phyloP scores from a whole-genome alignment of 2,797 vertebrate genomes.

The Rhincodon typus region DNA sequence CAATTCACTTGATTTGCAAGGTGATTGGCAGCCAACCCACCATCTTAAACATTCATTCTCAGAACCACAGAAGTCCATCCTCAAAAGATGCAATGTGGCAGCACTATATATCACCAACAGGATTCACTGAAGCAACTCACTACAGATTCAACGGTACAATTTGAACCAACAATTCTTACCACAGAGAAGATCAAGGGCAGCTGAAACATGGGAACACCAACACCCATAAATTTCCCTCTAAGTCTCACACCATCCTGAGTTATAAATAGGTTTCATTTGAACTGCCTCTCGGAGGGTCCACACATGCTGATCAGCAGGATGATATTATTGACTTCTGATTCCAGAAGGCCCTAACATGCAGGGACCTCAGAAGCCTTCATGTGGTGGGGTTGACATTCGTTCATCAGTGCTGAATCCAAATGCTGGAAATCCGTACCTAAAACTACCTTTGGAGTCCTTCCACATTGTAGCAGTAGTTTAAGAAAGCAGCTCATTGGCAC shows the following conservation, averaged over 20 bases:
- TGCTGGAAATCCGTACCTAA: not conserved
- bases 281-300: too few species aligned
- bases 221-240: not conserved
- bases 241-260: not conserved
- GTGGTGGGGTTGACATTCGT: not conserved
- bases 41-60: not conserved
- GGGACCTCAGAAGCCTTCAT: too few species aligned
- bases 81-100: not conserved
- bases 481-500: not conserved
- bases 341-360: too few species aligned
- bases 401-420: not conserved
- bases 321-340: too few species aligned
- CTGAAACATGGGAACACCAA: not conserved
- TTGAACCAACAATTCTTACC: not conserved
- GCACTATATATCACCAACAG: not conserved
- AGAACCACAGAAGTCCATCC: not conserved
- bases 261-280: not conserved
- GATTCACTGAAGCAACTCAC: not conserved
- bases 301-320: too few species aligned
- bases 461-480: not conserved
- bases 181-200: not conserved
- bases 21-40: not conserved
- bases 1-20: too few species aligned
- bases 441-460: not conserved
- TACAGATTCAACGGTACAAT: not conserved